Base-by-base conservation (phyloP, 2,113 vertebrate genomes). In the Orientallactaga bullata region DNA sequence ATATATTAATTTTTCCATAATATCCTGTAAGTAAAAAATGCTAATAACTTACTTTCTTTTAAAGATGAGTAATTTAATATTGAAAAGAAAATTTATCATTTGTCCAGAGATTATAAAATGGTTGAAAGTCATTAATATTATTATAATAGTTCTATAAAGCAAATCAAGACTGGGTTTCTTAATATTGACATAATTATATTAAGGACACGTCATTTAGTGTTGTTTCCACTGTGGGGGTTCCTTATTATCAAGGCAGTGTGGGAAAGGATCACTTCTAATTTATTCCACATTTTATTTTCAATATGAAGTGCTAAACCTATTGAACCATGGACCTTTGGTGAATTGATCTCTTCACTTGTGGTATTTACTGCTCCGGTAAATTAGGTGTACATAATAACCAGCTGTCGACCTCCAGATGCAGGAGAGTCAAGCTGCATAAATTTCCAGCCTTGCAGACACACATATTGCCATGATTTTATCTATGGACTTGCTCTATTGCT, bases 371-470 rank as follows among this genome's bases (percentile, higher is more conserved):
- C 96, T 96, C 95, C 35, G 71, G 93, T 97, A 98, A 98, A 98
- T 98, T 98, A 98, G 96, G 95, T 98, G 97, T 97, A 97, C 85
- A 93, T 98, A 98, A 98, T 98, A 98, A 97, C 97, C 97, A 98
- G 97, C 97, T 98, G 98, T 98, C 92, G 6, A 95, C 96, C 95
- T 98, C 97, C 97, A 98, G 97, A 97, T 97, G 97, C 95, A 95
- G 76, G 76, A 76, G 80, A 98, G 96, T 96, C 96, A 96, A 91
- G 94, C 96, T 92, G 96, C 73, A 91, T 97, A 98, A 98, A 98
- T 97, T 96, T 85, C 80, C 79, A 72, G 83, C 82, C 78, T 91
- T 74, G 91, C 95, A 96, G 88, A 73, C 84, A 86, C 74, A 92
- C 30, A 68, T 61, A 61, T 32, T 91, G 95, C 11, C 42, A 74